Evolutionary conservation across 2,113 vertebrate genomes (phyloP), one percentile per base, ranked within the genome.

Genomic region (Nothoprocta perdicaria): DNA sequence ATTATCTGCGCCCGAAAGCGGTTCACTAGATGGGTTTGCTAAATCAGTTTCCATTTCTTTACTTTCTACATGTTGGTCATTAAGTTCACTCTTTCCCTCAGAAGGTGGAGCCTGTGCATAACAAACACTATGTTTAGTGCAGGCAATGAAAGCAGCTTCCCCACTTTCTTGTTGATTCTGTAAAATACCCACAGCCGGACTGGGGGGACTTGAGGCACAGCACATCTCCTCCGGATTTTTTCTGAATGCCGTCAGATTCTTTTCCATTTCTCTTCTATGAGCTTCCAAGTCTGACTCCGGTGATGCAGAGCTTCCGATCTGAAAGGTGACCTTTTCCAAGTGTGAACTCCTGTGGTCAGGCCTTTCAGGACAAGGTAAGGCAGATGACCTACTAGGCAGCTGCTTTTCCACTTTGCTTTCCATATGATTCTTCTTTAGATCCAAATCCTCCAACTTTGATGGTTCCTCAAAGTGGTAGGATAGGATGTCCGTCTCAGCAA

Each of bases 271-370:
- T 45, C 58, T 93, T 58, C 96, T 94, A 24, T 57, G 96, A 66
- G 93, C 95, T 95, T 98, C 98, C 27, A 98, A 90, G 81, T 98
- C 97, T 31, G 98, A 98, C 63, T 98, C 98, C 6, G 98, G 97
- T 35, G 98, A 98, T 1, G 95, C 76, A 6, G 98, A 98, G 43
- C 98, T 98, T 83, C 98, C 98, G 38, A 99, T 98, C 10, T 96
- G 97, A 94, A 98, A 98, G 31, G 97, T 98, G 43, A 98, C 98
- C 71, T 96, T 98, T 50, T 97, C 97, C 24, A 95, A 77, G 10
- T 92, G 87, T 43, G 95, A 90, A 55, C 63, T 95, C 55, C 96
- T 94, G 65, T 85, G 76, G 52, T 79, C 74, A 80, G 48, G 84
- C 60, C 93, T 95, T 74, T 97, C 96, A 18, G 97, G 96, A 91